Evolutionary conservation across 2,888 invertebrate genomes (phyloP), one percentile per base, ranked within the genome.

Genomic region (Campoplex capitator): DNA sequence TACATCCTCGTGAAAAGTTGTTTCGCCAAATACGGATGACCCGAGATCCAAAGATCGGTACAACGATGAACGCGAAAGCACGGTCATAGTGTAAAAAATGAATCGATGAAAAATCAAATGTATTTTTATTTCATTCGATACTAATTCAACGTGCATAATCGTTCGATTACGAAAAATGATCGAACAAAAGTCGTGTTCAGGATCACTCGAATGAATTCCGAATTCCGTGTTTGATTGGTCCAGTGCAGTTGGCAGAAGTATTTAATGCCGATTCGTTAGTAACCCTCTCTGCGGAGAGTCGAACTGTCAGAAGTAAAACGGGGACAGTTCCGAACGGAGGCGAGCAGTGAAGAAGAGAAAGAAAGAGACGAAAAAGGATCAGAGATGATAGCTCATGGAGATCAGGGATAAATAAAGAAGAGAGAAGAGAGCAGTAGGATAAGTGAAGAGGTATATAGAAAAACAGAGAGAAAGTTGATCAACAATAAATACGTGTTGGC

Each of bases 21-120:
- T 83, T 73, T 71, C 9, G 35, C 86, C 80, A 58, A 83, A 86
- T 83, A 83, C 58, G 86, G 83, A 68, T 38, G 23, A 45, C 23
- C 35, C 45, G 75, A 67, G 54, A 42, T 65, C 32, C 45, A 38
- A 16, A 65, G 48, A 48, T 28, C 18, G 28, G 32, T 23, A 68
- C 62, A 74, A 83, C 79, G 83, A 83, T 86, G 16, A 32, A 65
- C 75, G 45, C 56, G 42, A 35, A 71, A 76, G 42, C 23, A 71
- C 71, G 56, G 75, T 16, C 80, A 51, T 58, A 62, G 75, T 62
- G 62, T 42, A 45, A 74, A 56, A 56, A 74, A 73, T 54, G 32
- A 51, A 38, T 23, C 32, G 51, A 48, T 38, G 51, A 18, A 54
- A 51, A 71, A 8, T 32, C 48, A 51, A 54, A 70, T 28, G 32